Evolutionary conservation across 2,113 vertebrate species (phyloP), one percentile per base, ranked within the genome.

Genomic region (Aldabrachelys gigantea): DNA sequence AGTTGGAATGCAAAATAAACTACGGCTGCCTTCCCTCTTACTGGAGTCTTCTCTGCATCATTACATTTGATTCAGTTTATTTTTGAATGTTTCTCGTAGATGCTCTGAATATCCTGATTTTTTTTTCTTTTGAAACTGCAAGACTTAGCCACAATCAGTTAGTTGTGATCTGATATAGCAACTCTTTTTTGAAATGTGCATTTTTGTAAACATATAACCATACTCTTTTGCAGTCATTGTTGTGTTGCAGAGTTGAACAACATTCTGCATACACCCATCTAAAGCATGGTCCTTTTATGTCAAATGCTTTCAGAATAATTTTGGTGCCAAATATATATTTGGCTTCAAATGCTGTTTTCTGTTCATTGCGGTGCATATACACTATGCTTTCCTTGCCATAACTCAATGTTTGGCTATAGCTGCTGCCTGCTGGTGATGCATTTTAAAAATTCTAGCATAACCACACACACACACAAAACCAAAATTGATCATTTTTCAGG

Each of bases 281-380:
- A 65, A 89, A 16, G 92, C 85, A 80, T 81, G 90, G 54, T 53
- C 38, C 38, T 82, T 93, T 92, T 83, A 52, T 93, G 95, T 93
- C 94, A 94, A 96, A 86, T 1, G 0, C 91, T 90, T 92, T 84
- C 86, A 24, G 82, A 69, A 49, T 17, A 21, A 50, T 87, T 24
- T 29, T 76, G n/a, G 47, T 92, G 87, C 94, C 96, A 94, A 90
- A 95, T 78, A 75, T 10, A 89, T 84, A 82, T 87, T 87, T 95
- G 96, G 91, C 89, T 81, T 90, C 76, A 93, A 93, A 87, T 54
- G 54, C 47, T 89, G 72, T 35, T 95, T 94, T 6, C 38, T 29
- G 54, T 50, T 87, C 13, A 47, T 47, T 85, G 19, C 17, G 92
- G 85, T 82, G n/a, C 38, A n/a, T 79, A 50, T 72, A 80, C 89